phyloP scores from a whole-genome alignment of 2,797 vertebrate species.

The Oceanodroma leucorhoa region DNA sequence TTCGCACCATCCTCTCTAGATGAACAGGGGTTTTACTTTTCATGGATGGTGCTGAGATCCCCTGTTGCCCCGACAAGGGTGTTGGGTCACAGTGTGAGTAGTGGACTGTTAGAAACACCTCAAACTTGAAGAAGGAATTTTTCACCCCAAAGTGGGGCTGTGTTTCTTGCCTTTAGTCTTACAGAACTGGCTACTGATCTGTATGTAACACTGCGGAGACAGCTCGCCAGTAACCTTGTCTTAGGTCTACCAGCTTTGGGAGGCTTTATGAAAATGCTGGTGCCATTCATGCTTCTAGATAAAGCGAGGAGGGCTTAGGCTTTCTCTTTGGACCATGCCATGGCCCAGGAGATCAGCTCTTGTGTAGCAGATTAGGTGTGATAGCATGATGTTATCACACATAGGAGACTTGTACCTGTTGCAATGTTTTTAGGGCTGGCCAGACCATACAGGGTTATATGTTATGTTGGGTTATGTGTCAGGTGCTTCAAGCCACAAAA shows the following conservation, averaged over 20 bases:
- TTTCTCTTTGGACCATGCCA: background rate
- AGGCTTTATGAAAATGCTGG: background rate
- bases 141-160: background rate
- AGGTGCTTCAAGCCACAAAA: background rate
- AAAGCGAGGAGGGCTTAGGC: background rate
- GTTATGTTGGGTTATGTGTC: background rate
- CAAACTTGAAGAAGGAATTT: background rate
- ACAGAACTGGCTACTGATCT: background rate
- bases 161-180: background rate
- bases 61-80: rapidly evolving
- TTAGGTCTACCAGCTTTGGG: background rate
- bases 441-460: background rate
- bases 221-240: background rate
- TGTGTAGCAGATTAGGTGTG: background rate
- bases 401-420: background rate
- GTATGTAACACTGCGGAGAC: rapidly evolving
- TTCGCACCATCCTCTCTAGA: background rate
- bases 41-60: background rate
- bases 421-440: background rate
- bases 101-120: background rate
- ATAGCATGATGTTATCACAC: background rate
- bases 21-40: background rate
- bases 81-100: background rate
- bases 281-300: background rate
- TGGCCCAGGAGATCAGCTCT: rapidly evolving